Evolutionary conservation across 2,797 vertebrate species (phyloP).

Genomic region (Siniperca undulata): DNA sequence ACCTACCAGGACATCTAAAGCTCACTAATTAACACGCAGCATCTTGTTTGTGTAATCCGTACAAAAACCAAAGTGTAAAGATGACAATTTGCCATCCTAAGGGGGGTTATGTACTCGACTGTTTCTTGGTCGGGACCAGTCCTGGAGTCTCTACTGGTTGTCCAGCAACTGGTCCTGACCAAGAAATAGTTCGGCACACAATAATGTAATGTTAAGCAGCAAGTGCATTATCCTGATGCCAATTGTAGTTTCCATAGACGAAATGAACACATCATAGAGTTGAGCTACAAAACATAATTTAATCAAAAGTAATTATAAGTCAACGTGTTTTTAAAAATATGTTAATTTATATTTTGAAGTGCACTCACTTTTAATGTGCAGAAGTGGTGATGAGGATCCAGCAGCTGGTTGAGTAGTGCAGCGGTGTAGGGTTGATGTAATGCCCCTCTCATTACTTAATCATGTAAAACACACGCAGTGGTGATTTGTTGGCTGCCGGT

Average conservation of each 20-base stretch:
- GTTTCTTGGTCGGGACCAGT: neutral
- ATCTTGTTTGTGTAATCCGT: neutral
- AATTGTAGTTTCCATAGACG: neutral
- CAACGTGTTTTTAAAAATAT: neutral
- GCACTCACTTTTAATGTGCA: neutral
- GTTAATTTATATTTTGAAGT: neutral
- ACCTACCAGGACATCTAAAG: neutral
- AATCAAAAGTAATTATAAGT: neutral
- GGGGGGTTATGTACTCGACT: neutral
- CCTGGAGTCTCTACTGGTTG: neutral
- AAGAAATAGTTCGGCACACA: neutral
- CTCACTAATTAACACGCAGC: neutral
- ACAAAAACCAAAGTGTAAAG: neutral
- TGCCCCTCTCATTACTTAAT: conserved; percentile 59
- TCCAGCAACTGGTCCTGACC: neutral
- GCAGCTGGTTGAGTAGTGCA: conserved; percentile 10
- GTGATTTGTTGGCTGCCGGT: conserved; percentile 70
- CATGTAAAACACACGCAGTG: conserved; percentile 63
- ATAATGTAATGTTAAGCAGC: neutral
- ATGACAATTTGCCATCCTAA: neutral
- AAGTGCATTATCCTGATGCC: neutral
- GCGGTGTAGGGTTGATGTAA: conserved; percentile 31
- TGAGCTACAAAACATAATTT: neutral
- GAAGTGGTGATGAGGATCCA: conserved; percentile 6
- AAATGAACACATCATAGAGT: neutral